A percentile compares a stretch with the other conserved stretches of the same genome.
phyloP scores from a whole-genome alignment of 2,888 invertebrate genomes.

The Caenorhabditis zanzibari region DNA sequence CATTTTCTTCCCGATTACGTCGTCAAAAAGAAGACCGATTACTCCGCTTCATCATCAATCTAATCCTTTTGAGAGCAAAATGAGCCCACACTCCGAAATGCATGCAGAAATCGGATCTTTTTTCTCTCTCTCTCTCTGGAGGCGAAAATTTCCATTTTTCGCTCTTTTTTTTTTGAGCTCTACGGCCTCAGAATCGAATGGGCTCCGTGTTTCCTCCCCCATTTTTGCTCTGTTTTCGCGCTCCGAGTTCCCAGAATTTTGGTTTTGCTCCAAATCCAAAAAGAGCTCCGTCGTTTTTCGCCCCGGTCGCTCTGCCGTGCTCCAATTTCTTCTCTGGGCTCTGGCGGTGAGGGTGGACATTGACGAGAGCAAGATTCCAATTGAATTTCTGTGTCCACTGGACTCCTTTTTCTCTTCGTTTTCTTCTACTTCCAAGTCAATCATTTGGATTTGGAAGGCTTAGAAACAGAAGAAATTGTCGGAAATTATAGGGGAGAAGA shows the following conservation, averaged over 20 bases:
- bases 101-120: constrained; percentile 13
- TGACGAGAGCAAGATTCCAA: background rate
- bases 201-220: no score
- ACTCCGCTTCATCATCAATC: no score
- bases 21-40: background rate
- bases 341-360: constrained; percentile 11
- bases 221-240: no score
- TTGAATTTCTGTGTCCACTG: constrained; percentile 24
- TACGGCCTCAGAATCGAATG: no score
- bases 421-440: constrained; percentile 14
- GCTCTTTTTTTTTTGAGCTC: no score
- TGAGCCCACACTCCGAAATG: no score
- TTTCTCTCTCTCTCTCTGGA: no score
- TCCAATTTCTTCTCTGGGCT: background rate
- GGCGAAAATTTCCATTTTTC: background rate
- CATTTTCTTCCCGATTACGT: background rate
- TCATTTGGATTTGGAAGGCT: constrained; percentile 5
- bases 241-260: background rate
- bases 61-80: background rate
- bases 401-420: background rate
- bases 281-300: background rate
- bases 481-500: constrained; percentile 4
- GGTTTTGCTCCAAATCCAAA: background rate
- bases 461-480: constrained; percentile 8
- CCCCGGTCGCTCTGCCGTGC: background rate